Evolutionary conservation across 2,113 vertebrate species (phyloP).

Genomic region (Aptenodytes forsteri): DNA sequence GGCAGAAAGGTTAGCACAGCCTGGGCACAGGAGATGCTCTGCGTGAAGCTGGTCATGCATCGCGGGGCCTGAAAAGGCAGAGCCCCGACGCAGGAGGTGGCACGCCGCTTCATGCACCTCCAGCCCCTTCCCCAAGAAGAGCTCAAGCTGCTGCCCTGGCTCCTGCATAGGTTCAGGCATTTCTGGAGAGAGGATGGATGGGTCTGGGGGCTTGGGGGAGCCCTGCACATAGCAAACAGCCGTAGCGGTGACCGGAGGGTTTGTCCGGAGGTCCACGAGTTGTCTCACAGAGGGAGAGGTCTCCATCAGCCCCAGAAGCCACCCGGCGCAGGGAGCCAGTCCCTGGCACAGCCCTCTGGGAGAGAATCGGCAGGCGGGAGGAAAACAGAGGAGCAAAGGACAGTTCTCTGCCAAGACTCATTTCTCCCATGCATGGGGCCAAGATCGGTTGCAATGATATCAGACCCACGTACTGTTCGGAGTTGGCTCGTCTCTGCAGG

Average conservation of each 20-base stretch:
- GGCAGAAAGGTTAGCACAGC: not conserved
- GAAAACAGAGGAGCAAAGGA: not conserved
- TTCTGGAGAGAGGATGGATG: not conserved
- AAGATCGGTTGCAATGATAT: not conserved
- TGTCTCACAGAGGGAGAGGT: not conserved
- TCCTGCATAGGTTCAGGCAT: not conserved
- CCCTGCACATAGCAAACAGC: not conserved
- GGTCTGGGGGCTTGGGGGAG: not conserved
- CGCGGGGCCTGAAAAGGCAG: not conserved
- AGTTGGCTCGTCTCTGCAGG: not conserved
- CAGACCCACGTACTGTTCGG: not conserved
- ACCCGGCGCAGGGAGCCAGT: accelerated
- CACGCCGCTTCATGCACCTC: not conserved
- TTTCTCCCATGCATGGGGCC: slow-evolving; percentile 24
- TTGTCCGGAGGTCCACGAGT: not conserved
- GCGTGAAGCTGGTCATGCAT: accelerated
- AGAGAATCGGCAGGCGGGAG: not conserved
- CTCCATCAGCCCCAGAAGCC: not conserved
- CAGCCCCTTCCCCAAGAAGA: not conserved
- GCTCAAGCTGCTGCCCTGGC: not conserved
- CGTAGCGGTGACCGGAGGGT: not conserved
- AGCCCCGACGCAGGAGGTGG: not conserved
- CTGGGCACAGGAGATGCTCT: not conserved
- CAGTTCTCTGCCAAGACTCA: not conserved
- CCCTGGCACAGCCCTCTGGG: not conserved